Conservation (phyloP, 1,140 invertebrate genomes). For the Semibalanus balanoides region DNA sequence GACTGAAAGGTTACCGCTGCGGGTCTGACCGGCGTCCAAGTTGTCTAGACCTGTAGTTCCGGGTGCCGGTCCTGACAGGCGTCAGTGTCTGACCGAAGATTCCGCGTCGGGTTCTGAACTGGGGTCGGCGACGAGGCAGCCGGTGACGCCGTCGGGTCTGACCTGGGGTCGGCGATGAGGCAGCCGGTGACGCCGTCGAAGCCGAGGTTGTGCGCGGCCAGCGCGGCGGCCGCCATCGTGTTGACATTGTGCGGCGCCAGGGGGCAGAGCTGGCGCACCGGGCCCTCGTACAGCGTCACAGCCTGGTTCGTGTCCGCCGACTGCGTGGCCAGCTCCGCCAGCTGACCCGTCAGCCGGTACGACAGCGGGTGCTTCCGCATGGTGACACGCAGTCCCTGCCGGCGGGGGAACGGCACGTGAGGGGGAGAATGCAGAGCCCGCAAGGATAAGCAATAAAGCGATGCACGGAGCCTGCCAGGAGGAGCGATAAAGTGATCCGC, state of each 20-base stretch:
- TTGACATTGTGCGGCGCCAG: slow-evolving; percentile 48
- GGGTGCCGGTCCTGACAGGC: too few species aligned
- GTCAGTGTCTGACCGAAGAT: too few species aligned
- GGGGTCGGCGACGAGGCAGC: slow-evolving; percentile 39
- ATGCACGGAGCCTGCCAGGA: too few species aligned
- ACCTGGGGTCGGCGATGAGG: slow-evolving; percentile 41
- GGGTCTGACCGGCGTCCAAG: too few species aligned
- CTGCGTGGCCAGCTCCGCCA: slow-evolving; percentile 33
- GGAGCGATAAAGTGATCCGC: too few species aligned
- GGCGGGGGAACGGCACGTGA: not conserved
- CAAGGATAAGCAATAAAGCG: too few species aligned
- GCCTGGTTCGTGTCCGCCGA: slow-evolving; percentile 22
- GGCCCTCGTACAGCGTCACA: slow-evolving; percentile 39
- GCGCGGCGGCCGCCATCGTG: slow-evolving; percentile 42
- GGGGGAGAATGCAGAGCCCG: too few species aligned
- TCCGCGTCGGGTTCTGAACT: too few species aligned
- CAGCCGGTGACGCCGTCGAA: slow-evolving; percentile 41
- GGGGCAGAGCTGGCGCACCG: slow-evolving; percentile 39
- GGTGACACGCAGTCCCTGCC: slow-evolving; percentile 38
- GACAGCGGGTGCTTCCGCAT: slow-evolving; percentile 46
- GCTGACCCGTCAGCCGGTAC: slow-evolving; percentile 33
- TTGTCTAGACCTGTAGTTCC: too few species aligned
- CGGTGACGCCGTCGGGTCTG: slow-evolving; percentile 35
- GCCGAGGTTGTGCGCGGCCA: slow-evolving; percentile 44
- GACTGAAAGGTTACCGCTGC: too few species aligned